Conservation (phyloP, 2,113 vertebrate genomes). For the Hiodon tergisus region DNA sequence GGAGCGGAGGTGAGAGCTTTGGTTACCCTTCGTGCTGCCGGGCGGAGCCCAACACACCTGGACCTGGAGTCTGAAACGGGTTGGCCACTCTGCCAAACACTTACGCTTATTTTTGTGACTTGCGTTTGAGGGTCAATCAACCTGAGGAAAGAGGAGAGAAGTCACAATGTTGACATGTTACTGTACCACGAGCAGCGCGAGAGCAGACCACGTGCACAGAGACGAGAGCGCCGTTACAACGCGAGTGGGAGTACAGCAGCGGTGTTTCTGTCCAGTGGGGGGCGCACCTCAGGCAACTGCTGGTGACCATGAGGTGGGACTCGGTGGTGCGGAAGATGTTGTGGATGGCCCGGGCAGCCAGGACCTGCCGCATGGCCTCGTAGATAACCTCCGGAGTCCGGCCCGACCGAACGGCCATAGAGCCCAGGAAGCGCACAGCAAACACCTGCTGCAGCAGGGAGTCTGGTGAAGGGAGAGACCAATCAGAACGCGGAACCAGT, state of each 20-base stretch:
- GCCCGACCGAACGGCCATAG: conserved; percentile 85
- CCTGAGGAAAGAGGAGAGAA: conserved; percentile 55
- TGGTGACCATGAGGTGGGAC: conserved; percentile 91
- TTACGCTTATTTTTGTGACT: conserved; percentile 86
- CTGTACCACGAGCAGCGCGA: too few species aligned
- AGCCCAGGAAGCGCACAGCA: conserved; percentile 86
- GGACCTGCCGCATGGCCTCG: conserved; percentile 93
- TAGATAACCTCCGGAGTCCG: conserved; percentile 81
- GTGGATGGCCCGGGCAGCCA: conserved; percentile 92
- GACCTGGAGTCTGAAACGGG: too few species aligned
- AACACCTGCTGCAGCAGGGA: conserved; percentile 91
- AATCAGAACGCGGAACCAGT: neutral
- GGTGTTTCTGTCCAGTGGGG: too few species aligned
- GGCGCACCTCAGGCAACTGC: conserved; percentile 73
- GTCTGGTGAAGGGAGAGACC: conserved; percentile 60
- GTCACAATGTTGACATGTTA: too few species aligned
- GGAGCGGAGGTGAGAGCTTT: neutral
- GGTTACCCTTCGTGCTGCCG: too few species aligned
- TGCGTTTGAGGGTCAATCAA: conserved; percentile 97
- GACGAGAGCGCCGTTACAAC: too few species aligned
- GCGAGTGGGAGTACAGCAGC: too few species aligned
- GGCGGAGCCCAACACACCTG: neutral
- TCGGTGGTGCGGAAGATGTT: conserved; percentile 95
- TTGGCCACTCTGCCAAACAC: conserved; percentile 42
- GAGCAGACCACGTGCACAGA: too few species aligned